Evolutionary conservation across 1,140 invertebrate species (phyloP), one percentile per base, ranked within the genome.

Genomic region (Babylonia areolata): DNA sequence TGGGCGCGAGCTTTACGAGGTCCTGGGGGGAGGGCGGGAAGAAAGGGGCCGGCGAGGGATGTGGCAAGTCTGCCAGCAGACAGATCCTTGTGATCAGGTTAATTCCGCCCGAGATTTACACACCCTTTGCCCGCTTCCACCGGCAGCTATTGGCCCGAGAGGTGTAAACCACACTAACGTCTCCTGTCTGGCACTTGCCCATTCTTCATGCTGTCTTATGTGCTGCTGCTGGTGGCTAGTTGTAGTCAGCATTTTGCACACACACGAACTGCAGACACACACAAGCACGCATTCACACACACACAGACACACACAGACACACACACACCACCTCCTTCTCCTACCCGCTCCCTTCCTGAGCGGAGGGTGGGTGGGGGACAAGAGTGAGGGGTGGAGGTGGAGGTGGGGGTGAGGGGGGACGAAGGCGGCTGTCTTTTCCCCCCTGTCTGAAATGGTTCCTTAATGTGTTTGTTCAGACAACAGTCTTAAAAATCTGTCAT

Each of bases 161-260:
- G 75, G 75, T 42, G 75, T 77, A 77, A 77, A 77, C 81, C 54
- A 82, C 81, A 82, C 81, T 69, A 82, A 82, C 39, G 64, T 82
- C 81, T 82, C n/a, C 75, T 77, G 75, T 77, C 75, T 77, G 75
- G 75, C 75, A 77, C 35, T 77, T 28, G 15, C 6, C 75, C 75
- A 77, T 77, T 28, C 39, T 37, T 77, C 75, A 77, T 77, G 40
- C 75, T 77, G 75, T 77, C 75, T 37, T 12, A 40, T 11, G 40
- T n/a, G n/a, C n/a, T n/a, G n/a, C n/a, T n/a, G n/a, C n/a, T n/a
- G n/a, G n/a, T n/a, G n/a, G n/a, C n/a, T n/a, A n/a, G n/a, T n/a
- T n/a, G n/a, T 17, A 35, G 12, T 37, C 75, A 28, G 37, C 75
- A 28, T 77, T 77, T 42, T 77, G 37, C 75, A 40, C 35, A 40